Conservation (phyloP, 2,113 vertebrate genomes). For the Gasterosteus aculeatus region DNA sequence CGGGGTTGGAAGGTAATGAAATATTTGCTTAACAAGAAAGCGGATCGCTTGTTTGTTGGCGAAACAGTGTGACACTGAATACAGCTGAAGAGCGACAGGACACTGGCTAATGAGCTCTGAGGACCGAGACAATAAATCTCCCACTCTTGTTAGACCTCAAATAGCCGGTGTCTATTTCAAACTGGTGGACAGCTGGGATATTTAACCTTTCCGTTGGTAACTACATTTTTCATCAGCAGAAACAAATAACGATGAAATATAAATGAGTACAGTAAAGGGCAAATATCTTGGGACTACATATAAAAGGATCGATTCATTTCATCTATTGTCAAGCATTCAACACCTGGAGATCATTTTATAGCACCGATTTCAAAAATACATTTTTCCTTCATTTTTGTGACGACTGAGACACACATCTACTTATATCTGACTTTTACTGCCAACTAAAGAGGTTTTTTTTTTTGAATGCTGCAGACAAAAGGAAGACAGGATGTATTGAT, state of each 20-base stretch:
- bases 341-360: neutral
- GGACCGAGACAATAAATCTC: neutral
- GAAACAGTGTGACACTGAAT: conserved; percentile 10
- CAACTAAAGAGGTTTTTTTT: neutral
- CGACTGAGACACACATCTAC: neutral
- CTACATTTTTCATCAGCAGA: neutral
- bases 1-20: conserved; percentile 8
- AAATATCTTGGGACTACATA: neutral
- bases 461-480: neutral
- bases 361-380: neutral
- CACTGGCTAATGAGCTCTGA: conserved; percentile 6
- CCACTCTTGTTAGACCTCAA: neutral
- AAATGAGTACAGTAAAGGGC: neutral
- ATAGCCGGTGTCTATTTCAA: neutral
- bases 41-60: conserved; percentile 32
- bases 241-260: neutral
- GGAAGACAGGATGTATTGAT: conserved; percentile 17
- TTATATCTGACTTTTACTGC: neutral
- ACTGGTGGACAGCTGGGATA: neutral
- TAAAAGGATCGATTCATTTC: neutral
- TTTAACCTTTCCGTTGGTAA: neutral
- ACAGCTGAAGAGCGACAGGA: neutral
- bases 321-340: neutral
- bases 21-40: conserved; percentile 38
- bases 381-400: neutral